Percentiles rank a stretch among this genome's conserved stretches.
These are phyloP conservation scores for Cosmopolites sordidus DNA, from an alignment of 2,888 invertebrate species.

Conservation along the genomic window DNA sequence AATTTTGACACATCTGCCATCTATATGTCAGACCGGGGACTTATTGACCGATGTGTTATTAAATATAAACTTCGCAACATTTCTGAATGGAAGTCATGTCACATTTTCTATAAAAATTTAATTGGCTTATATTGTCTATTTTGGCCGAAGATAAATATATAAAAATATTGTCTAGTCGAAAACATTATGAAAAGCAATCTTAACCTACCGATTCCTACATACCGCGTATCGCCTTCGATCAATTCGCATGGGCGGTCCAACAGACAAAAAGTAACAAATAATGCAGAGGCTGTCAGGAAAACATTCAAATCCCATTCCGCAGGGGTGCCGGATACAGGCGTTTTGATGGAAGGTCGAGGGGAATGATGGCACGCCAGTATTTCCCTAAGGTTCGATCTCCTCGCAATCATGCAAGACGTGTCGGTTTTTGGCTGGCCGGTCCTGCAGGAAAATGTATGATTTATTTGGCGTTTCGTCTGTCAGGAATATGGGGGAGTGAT, in stretches of 20 bases:
- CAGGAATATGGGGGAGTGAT: slow-evolving; percentile 25
- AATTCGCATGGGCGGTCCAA: too few relatives aligned
- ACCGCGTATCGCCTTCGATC: slow-evolving; percentile 3
- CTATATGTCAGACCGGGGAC: too few relatives aligned
- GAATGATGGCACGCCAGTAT: slow-evolving; percentile 20
- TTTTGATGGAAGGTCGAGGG: slow-evolving; percentile 26
- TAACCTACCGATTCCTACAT: too few relatives aligned
- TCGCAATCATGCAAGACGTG: slow-evolving; percentile 38
- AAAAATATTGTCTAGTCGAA: too few relatives aligned
- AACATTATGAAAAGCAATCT: too few relatives aligned
- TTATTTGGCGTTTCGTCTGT: slow-evolving; percentile 19
- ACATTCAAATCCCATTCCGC: slow-evolving; percentile 16
- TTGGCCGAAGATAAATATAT: too few relatives aligned
- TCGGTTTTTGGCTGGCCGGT: background rate
- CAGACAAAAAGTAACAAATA: slow-evolving; percentile 22
- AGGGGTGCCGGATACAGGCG: slow-evolving; percentile 12
- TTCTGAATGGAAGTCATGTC: too few relatives aligned
- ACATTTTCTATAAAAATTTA: too few relatives aligned
- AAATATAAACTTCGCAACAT: too few relatives aligned
- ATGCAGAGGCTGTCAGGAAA: slow-evolving; percentile 12
- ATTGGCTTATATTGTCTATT: too few relatives aligned
- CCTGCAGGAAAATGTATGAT: slow-evolving; percentile 21
- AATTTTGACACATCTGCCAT: too few relatives aligned
- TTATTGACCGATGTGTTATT: too few relatives aligned
- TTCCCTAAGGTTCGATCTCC: slow-evolving; percentile 45